Base-by-base conservation (phyloP, 2,888 invertebrate genomes). In the Ypsolopha sequella region DNA sequence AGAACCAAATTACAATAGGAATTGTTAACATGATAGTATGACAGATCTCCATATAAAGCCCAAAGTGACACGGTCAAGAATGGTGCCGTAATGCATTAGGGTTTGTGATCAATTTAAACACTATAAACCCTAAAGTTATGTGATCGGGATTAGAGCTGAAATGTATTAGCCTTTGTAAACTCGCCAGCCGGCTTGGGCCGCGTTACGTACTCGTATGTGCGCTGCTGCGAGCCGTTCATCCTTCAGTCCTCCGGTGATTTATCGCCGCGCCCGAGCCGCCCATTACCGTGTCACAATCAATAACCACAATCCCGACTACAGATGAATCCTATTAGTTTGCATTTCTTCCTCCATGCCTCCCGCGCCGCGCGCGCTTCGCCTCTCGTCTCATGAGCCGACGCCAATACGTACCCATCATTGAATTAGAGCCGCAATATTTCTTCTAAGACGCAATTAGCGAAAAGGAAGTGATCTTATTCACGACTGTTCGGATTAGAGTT, bases 241-340 rank as follows among this genome's bases (percentile, higher is more conserved):
- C 57, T 58, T 57, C 61, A 58, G 56, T 55, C 58, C 54, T 53
- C 56, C 52, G 58, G 65, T 80, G 78, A 80, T 79, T 80, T 77
- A 81, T 79, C 60, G 61, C 63, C 56, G 61, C 56, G 61, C 68
- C 65, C 62, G 61, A 62, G 65, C 66, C 62, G 58, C 62, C 72
- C 66, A 80, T 82, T 79, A 80, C 70, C 65, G 64, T 66, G 72
- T 78, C 76, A 77, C 76, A 75, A 80, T 79, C 80, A 77, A 80
- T 80, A 79, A 75, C 76, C 64, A 63, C 61, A 58, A 60, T 56
- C 62, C 67, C 58, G 58, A 55, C 57, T 55, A 60, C 70, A 71
- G 71, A 73, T 75, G 70, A 69, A 71, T 76, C 66, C 63, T 48
- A 52, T 52, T 52, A 48, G 47, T 52, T 48, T 62, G 60, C 68